A percentile compares a stretch with the other conserved stretches of the same genome.
phyloP scores from a whole-genome alignment of 2,113 vertebrate genomes.

The Conger conger region DNA sequence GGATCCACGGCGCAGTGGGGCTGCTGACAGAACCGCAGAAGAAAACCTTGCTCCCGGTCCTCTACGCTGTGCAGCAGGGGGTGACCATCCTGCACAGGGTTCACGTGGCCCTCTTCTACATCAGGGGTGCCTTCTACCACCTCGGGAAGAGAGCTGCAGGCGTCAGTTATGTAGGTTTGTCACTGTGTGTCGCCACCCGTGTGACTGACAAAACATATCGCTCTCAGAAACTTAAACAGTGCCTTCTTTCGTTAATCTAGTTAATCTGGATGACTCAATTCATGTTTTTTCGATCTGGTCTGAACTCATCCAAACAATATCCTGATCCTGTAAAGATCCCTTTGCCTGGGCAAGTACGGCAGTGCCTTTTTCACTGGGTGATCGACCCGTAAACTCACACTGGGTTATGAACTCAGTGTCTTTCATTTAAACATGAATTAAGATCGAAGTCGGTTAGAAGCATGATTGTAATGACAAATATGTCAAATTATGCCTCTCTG shows the following conservation, averaged over 20 bases:
- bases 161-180: conserved; percentile 79
- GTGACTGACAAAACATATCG: background rate
- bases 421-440: no score
- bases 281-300: no score
- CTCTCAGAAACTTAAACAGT: background rate
- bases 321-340: no score
- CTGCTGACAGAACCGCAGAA: conserved; percentile 73
- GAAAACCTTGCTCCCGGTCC: conserved; percentile 53
- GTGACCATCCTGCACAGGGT: conserved; percentile 75
- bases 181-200: background rate
- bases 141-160: conserved; percentile 80
- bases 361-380: no score
- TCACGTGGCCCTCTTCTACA: conserved; percentile 85
- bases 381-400: no score
- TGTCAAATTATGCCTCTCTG: background rate
- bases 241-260: background rate
- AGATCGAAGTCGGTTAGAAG: no score
- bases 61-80: conserved; percentile 64
- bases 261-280: no score
- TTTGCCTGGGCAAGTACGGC: no score
- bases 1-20: conserved; percentile 55
- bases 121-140: conserved; percentile 83
- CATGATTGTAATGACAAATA: background rate
- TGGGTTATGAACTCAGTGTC: no score
- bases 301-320: no score